Evolutionary conservation across 2,113 vertebrate species (phyloP), one percentile per base, ranked within the genome.

Genomic region (Leptodactylus fuscus): DNA sequence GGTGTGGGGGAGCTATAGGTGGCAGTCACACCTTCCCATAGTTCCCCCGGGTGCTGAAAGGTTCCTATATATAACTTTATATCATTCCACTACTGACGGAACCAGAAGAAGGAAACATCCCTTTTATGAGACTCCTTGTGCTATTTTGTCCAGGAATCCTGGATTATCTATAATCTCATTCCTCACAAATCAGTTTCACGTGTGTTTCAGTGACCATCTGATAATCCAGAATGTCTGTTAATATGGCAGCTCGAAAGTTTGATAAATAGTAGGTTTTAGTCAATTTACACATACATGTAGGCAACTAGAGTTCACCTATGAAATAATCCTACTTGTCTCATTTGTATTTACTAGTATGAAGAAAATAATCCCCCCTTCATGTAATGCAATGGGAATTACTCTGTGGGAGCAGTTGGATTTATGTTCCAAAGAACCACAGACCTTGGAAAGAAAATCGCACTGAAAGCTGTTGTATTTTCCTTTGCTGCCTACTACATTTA

Each of bases 321-420:
- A 13, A 38, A 34, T 24, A 22, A 41, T 36, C 4, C 34, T 60
- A 13, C 36, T 55, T 36, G n/a, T 75, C n/a, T 51, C 13, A 32
- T 15, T 29, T 55, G 4, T 29, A 53, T 18, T 34, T 22, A 78
- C 32, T 55, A 36, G 51, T n/a, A 11, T 27, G 22, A 6, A 75
- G 24, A 49, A 24, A 24, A 24, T 29, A 16, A 48, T 10, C n/a
- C n/a, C 71, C 71, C 71, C 24, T 3, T 6, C 22, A 29, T 75
- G 2, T 5, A 29, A 48, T 49, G 32, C 53, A 27, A 79, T 79
- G 51, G 80, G 44, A 81, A 70, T 51, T 13, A 29, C 79, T 81
- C 55, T 32, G 79, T 67, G 85, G 87, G 34, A 58, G 5, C 4
- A n/a, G 12, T 36, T 87, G n/a, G 0, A 70, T 48, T 44, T 81